Percentiles rank a stretch among this genome's conserved stretches.
Conservation (phyloP, 2,888 invertebrate species). For the Eupeodes luniger region DNA sequence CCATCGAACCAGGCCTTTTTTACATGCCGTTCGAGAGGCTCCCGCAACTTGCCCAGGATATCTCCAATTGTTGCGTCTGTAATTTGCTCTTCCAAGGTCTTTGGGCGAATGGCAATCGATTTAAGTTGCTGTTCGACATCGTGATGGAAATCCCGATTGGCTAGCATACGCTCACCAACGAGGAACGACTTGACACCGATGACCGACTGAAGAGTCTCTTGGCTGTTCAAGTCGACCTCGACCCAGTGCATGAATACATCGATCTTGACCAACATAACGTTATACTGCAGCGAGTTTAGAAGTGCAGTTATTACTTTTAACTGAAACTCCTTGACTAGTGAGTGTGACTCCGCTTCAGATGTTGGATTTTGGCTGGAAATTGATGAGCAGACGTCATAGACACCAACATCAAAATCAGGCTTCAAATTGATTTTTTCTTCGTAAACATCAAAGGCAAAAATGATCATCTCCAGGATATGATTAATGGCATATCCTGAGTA, state of each 20-base stretch:
- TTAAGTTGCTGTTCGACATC: constrained; percentile 79
- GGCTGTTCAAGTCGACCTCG: constrained; percentile 78
- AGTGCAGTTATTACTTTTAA: constrained; percentile 79
- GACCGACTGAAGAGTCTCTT: constrained; percentile 78
- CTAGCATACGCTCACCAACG: constrained; percentile 78
- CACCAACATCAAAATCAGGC: constrained; percentile 72
- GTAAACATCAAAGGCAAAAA: constrained; percentile 79
- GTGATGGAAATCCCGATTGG: constrained; percentile 78
- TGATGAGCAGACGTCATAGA: constrained; percentile 78
- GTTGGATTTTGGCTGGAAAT: constrained; percentile 60
- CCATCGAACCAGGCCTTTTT: constrained; percentile 79
- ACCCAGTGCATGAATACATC: constrained; percentile 81
- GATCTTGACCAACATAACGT: constrained; percentile 79
- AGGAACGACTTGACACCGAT: constrained; percentile 79
- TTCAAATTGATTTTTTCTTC: constrained; percentile 73
- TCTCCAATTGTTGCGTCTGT: constrained; percentile 79
- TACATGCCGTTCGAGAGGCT: constrained; percentile 55
- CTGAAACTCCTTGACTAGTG: constrained; percentile 77
- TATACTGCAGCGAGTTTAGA: constrained; percentile 80
- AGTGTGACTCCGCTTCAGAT: constrained; percentile 21
- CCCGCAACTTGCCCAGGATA: constrained; percentile 79
- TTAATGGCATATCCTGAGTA: constrained; percentile 80
- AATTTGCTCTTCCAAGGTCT: constrained; percentile 78
- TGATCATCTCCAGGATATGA: constrained; percentile 78
- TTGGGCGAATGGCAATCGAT: constrained; percentile 79